phyloP scores from a whole-genome alignment of 1,140 invertebrate genomes.

The Solenopsis fugax region DNA sequence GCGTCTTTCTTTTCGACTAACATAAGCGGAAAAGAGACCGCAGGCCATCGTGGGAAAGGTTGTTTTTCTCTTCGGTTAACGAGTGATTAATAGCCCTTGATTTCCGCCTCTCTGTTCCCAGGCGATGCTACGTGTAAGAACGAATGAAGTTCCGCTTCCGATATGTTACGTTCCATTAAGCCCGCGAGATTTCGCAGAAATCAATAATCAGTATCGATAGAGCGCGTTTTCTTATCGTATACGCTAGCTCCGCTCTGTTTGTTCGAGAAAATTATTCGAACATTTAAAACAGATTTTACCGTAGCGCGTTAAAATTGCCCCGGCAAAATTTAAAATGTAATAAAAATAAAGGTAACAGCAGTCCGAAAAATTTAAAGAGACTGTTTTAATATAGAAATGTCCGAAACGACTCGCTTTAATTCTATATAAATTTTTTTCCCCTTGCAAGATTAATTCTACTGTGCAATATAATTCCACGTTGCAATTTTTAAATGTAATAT shows the following conservation, averaged over 20 bases:
- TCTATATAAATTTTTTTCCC: not conserved
- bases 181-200: constrained; percentile 50
- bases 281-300: not conserved
- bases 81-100: constrained; percentile 54
- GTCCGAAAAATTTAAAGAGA: not conserved
- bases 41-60: constrained; percentile 5
- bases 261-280: not conserved
- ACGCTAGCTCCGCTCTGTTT: not conserved
- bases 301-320: not conserved
- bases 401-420: not conserved
- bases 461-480: not conserved
- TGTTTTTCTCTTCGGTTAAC: constrained; percentile 53
- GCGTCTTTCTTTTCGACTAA: constrained; percentile 13
- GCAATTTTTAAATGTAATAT: constrained; percentile 20
- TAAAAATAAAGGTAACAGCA: constrained; percentile 4
- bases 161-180: constrained; percentile 69
- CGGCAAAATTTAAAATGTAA: not conserved
- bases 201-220: constrained; percentile 36
- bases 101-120: constrained; percentile 3
- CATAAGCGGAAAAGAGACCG: constrained; percentile 21
- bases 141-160: constrained; percentile 51
- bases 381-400: not conserved
- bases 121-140: not conserved
- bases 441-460: not conserved
- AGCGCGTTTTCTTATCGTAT: not conserved